Conservation (phyloP, 2,888 invertebrate genomes). For the Andrena bicolor region DNA sequence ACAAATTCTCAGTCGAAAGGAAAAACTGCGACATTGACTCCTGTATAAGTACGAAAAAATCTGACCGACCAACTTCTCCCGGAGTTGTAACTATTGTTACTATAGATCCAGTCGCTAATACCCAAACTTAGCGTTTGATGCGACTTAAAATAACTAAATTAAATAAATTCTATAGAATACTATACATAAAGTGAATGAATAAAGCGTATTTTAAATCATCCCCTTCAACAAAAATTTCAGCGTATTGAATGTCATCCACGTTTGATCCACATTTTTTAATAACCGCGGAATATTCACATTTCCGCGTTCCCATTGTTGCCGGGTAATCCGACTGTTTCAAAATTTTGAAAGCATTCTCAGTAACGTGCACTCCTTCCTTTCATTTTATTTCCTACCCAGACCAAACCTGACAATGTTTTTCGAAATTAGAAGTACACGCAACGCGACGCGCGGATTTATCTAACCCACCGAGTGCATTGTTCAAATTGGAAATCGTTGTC, state of each 20-base stretch:
- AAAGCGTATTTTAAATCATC: neutral
- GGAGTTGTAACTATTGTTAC: no score
- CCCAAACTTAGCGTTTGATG: no score
- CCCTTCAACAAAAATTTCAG: neutral
- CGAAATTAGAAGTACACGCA: neutral
- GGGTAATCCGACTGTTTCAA: neutral
- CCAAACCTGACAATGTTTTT: neutral
- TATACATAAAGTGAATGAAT: neutral
- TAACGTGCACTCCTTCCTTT: neutral
- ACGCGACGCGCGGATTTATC: neutral
- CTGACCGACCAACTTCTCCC: no score
- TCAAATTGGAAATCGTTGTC: slow-evolving; percentile 3
- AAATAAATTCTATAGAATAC: neutral
- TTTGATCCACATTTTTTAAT: neutral
- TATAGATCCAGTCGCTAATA: no score
- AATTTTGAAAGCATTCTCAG: neutral
- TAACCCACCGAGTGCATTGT: slow-evolving; percentile 7
- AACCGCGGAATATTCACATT: neutral
- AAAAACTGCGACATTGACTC: no score
- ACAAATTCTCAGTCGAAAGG: no score
- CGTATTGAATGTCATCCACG: neutral
- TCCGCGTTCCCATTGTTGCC: neutral
- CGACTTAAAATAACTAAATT: no score
- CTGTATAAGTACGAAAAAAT: no score
- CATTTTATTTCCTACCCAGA: neutral